These are phyloP conservation scores for Phalloptychus januarius DNA, from an alignment of 2,797 vertebrate genomes.

Conservation along the genomic window DNA sequence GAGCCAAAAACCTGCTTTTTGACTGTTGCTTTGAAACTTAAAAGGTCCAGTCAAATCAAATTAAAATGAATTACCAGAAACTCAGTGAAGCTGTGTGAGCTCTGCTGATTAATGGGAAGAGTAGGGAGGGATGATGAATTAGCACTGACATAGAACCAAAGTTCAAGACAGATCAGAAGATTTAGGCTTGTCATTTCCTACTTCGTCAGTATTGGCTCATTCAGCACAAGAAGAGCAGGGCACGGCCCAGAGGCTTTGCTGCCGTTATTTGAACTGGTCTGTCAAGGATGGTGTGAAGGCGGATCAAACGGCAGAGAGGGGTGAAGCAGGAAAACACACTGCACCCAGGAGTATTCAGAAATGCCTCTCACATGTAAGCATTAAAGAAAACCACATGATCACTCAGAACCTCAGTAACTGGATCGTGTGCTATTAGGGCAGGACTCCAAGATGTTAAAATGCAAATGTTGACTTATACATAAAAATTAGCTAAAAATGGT, in stretches of 20 bases:
- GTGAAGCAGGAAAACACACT: constrained; percentile 57
- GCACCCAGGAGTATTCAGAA: constrained; percentile 57
- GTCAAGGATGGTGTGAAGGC: constrained; percentile 42
- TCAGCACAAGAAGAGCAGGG: constrained; percentile 32
- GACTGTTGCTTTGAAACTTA: not conserved
- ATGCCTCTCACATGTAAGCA: constrained; percentile 45
- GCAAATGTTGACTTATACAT: constrained; percentile 12
- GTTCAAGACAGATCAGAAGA: constrained; percentile 24
- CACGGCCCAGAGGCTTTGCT: constrained; percentile 27
- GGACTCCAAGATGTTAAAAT: not conserved
- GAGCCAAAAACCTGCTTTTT: not conserved
- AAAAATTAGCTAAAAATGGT: not conserved
- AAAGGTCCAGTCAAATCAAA: constrained; percentile 6
- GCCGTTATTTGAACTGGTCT: constrained; percentile 60
- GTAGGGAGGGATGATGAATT: not conserved
- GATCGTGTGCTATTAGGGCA: not conserved
- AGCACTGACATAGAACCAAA: constrained; percentile 11
- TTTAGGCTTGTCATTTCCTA: constrained; percentile 31
- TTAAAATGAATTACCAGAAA: not conserved
- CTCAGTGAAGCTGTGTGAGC: not conserved
- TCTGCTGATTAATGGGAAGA: constrained; percentile 1
- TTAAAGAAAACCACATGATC: constrained; percentile 22
- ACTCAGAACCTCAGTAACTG: constrained; percentile 14
- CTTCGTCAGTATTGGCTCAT: constrained; percentile 29
- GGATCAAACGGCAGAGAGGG: constrained; percentile 57